Percentiles rank a stretch among this genome's conserved stretches.
Evolutionary conservation across 2,888 invertebrate genomes (phyloP).

Genomic region (Nysson spinosus): DNA sequence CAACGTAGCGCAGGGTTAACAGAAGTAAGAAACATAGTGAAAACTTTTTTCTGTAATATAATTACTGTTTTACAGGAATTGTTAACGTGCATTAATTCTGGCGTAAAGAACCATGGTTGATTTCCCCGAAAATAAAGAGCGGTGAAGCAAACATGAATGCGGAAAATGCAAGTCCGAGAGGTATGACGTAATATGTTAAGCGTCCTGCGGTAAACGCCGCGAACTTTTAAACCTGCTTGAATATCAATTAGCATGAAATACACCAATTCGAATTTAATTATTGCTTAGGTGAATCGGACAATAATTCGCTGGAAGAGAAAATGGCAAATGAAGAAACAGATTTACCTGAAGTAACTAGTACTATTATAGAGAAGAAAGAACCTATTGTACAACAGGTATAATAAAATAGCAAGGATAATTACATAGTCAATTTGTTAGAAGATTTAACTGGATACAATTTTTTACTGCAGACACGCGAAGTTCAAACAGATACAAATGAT

Average conservation of each 20-base stretch:
- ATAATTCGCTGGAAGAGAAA: not conserved
- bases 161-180: conserved; percentile 10
- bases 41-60: too few relatives aligned
- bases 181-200: conserved; percentile 20
- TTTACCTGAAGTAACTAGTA: conserved; percentile 3
- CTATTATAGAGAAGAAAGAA: conserved; percentile 6
- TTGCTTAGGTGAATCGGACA: conserved; percentile 3
- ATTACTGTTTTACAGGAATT: too few relatives aligned
- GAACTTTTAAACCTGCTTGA: not conserved
- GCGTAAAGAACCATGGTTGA: conserved; percentile 23
- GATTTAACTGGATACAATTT: not conserved
- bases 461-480: conserved; percentile 40
- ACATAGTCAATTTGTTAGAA: not conserved
- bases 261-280: not conserved
- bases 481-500: conserved; percentile 52
- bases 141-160: not conserved
- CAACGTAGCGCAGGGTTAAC: too few relatives aligned
- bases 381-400: conserved; percentile 31
- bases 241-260: not conserved
- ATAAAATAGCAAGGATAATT: not conserved
- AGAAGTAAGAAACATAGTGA: too few relatives aligned
- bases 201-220: not conserved
- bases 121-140: not conserved
- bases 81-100: not conserved
- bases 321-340: not conserved